Evolutionary conservation across 2,888 invertebrate species (phyloP).

Genomic region (Melanargia galathea): DNA sequence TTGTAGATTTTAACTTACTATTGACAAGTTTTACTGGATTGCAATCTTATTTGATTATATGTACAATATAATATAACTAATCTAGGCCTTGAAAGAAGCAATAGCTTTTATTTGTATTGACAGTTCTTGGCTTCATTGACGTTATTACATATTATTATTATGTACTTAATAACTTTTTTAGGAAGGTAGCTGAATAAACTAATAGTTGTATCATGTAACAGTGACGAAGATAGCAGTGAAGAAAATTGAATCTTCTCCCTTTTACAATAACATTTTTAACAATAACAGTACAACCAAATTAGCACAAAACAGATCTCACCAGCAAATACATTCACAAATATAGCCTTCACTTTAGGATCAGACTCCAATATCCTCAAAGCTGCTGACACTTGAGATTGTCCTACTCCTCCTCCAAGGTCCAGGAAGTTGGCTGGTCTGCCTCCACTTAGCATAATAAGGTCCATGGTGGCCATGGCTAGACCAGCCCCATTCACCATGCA

Average conservation of each 20-base stretch:
- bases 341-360: conserved; percentile 94
- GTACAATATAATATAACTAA: background rate
- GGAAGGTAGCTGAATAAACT: too few species aligned
- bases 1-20: too few species aligned
- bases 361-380: conserved; percentile 95
- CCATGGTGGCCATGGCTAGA: conserved; percentile 99
- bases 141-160: too few species aligned
- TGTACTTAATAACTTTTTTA: too few species aligned
- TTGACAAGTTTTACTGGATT: too few species aligned
- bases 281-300: too few species aligned
- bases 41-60: background rate
- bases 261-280: too few species aligned
- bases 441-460: conserved; percentile 97
- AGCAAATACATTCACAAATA: conserved; percentile 99
- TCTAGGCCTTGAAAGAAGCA: background rate
- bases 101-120: too few species aligned
- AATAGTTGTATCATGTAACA: too few species aligned
- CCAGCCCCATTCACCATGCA: conserved; percentile 99
- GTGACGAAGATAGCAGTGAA: too few species aligned
- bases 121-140: too few species aligned
- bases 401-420: conserved; percentile 98
- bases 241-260: too few species aligned
- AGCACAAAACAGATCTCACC: conserved; percentile 60
- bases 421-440: conserved; percentile 99
- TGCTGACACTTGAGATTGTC: conserved; percentile 95